Percentiles rank a stretch among this genome's conserved stretches.
Conservation (phyloP, 2,888 invertebrate genomes). For the Entomobrya multifasciata region DNA sequence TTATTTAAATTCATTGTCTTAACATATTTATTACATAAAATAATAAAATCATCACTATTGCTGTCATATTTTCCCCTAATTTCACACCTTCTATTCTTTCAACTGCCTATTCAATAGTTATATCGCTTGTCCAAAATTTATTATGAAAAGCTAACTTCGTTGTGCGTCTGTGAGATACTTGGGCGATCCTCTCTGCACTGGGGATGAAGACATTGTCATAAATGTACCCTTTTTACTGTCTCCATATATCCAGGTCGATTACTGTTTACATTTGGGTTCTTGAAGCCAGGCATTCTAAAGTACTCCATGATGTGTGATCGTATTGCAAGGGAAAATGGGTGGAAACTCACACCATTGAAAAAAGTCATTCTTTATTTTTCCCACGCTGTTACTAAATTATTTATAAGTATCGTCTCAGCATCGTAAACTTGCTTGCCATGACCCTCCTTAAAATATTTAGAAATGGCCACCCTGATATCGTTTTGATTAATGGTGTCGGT, state of each 20-base stretch:
- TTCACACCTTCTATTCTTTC: neutral
- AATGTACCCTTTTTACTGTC: neutral
- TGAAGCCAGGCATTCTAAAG: too few species aligned
- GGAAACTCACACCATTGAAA: neutral
- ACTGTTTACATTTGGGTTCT: neutral
- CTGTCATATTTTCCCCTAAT: neutral
- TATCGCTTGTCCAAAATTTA: neutral
- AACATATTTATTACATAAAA: neutral
- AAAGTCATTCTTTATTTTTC: too few species aligned
- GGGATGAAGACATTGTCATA: neutral
- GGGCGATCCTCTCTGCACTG: neutral
- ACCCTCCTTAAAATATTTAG: neutral
- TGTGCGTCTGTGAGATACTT: neutral
- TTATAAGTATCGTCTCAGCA: neutral
- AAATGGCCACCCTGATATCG: neutral
- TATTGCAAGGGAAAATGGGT: neutral
- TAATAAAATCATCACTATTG: neutral
- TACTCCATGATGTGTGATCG: too few species aligned
- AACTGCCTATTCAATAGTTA: neutral
- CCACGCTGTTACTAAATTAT: too few species aligned
- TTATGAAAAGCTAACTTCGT: neutral
- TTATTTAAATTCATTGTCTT: neutral
- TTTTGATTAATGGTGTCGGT: too few species aligned
- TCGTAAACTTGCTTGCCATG: neutral
- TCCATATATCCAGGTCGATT: neutral